Conservation (phyloP, 1,140 invertebrate genomes). For the Sycophaga agraensis region DNA sequence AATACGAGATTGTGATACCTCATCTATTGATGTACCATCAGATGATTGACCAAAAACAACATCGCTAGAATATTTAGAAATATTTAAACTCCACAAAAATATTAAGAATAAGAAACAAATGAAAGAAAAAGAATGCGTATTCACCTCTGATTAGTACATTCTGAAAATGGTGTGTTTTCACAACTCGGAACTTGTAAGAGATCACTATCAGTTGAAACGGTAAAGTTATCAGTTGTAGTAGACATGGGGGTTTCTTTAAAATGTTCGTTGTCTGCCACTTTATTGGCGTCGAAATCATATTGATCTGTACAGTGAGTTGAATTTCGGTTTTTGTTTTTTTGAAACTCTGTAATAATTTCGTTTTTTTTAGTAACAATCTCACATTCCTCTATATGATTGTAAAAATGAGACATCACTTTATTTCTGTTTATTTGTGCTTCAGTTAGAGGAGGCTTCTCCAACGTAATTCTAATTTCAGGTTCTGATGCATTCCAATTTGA, state of each 20-base stretch:
- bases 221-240: conserved; percentile 50
- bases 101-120: background rate
- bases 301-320: conserved; percentile 30
- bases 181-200: conserved; percentile 39
- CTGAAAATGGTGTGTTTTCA: conserved; percentile 39
- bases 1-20: background rate
- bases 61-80: conserved; percentile 30
- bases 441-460: conserved; percentile 9
- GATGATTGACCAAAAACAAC: conserved; percentile 25
- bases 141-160: conserved; percentile 29
- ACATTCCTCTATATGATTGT: conserved; percentile 3
- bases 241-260: conserved; percentile 49
- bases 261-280: background rate
- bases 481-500: conserved; percentile 29
- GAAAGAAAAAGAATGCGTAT: background rate
- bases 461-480: background rate
- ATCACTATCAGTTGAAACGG: conserved; percentile 40
- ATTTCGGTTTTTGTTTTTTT: conserved; percentile 38
- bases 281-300: conserved; percentile 20
- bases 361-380: background rate
- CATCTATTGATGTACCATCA: conserved; percentile 21
- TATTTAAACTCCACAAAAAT: background rate
- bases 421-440: conserved; percentile 32
- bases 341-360: conserved; percentile 31
- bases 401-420: conserved; percentile 34